Evolutionary conservation across 2,888 invertebrate species (phyloP).

Genomic region (Pegoplata infirma): DNA sequence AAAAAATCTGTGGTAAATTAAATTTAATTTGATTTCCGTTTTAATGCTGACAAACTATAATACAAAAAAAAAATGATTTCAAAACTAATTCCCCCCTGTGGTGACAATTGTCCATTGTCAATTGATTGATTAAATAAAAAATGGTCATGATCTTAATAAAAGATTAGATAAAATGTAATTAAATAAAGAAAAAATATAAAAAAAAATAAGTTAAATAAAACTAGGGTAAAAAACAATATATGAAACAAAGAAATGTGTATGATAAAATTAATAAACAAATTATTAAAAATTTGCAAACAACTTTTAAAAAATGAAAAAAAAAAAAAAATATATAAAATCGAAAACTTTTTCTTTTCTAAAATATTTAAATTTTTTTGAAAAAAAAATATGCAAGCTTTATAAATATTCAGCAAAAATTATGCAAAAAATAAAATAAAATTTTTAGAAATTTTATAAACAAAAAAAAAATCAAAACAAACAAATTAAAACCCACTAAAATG

Average conservation of each 20-base stretch:
- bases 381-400: no score
- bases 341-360: no score
- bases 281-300: no score
- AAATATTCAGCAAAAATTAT: no score
- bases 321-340: no score
- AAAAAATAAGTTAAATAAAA: neutral
- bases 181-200: neutral
- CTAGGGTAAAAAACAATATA: neutral
- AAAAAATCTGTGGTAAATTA: constrained; percentile 30
- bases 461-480: no score
- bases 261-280: no score
- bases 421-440: no score
- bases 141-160: neutral
- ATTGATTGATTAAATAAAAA: neutral
- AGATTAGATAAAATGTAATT: neutral
- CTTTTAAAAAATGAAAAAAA: no score
- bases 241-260: neutral
- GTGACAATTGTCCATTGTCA: neutral
- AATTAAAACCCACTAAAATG: neutral
- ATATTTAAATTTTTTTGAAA: no score
- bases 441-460: no score
- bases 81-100: neutral
- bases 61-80: neutral
- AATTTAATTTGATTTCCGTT: constrained; percentile 50
- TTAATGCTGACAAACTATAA: neutral